Conservation (phyloP, 2,888 invertebrate species). For the Apodemia zela region DNA sequence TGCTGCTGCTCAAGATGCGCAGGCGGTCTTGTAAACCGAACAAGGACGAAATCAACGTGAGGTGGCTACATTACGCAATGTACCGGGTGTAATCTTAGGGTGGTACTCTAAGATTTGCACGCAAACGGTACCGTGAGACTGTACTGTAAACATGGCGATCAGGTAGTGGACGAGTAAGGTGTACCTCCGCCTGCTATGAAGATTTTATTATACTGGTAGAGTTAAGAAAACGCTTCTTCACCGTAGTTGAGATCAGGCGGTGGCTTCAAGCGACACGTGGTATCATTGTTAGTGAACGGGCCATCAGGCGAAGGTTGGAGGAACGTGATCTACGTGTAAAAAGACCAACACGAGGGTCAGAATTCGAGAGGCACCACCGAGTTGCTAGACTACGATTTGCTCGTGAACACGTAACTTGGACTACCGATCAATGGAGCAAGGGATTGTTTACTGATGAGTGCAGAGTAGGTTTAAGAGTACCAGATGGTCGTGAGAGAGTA, state of each 20-base stretch:
- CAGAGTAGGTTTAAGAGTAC: neutral
- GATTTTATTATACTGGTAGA: constrained; percentile 20
- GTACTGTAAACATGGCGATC: constrained; percentile 23
- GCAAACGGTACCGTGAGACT: constrained; percentile 21
- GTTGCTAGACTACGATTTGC: constrained; percentile 23
- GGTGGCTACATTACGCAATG: constrained; percentile 19
- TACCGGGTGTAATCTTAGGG: neutral
- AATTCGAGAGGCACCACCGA: constrained; percentile 24
- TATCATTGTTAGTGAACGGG: constrained; percentile 27
- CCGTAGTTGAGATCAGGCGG: constrained; percentile 19
- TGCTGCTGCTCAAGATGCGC: no score
- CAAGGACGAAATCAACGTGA: no score
- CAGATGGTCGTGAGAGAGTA: constrained; percentile 25
- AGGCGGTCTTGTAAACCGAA: no score
- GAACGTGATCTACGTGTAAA: constrained; percentile 23
- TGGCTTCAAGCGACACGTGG: constrained; percentile 24
- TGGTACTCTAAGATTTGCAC: neutral
- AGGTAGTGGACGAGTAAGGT: constrained; percentile 22
- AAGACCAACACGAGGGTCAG: no score
- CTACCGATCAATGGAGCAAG: constrained; percentile 21
- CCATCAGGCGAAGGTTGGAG: constrained; percentile 29
- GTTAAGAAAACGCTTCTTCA: neutral
- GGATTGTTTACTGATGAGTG: constrained; percentile 17
- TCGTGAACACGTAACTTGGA: constrained; percentile 27
- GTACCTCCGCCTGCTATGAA: constrained; percentile 28